A percentile compares a stretch with the other conserved stretches of the same genome.
phyloP scores from a whole-genome alignment of 1,140 invertebrate species.

The Odontomachus brunneus region DNA sequence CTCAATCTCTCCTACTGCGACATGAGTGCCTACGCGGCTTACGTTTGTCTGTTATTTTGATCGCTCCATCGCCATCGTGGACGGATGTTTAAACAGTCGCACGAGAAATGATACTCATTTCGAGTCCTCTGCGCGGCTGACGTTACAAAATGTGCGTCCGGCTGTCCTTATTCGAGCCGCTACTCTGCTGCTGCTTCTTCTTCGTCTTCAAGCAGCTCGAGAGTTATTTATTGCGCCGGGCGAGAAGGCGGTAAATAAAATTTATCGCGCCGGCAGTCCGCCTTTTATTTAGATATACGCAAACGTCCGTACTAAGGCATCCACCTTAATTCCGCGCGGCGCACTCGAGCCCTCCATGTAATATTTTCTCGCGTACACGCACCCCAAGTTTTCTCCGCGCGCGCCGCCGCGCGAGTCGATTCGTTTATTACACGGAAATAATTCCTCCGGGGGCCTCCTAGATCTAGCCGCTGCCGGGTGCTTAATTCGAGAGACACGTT shows the following conservation, averaged over 20 bases:
- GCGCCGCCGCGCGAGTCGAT: constrained; percentile 16
- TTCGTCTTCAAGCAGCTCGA: constrained; percentile 1
- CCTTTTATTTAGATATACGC: constrained; percentile 42
- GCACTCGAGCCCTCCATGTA: constrained; percentile 9
- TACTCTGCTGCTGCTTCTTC: neutral
- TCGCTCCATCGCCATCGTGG: neutral
- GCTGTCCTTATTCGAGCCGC: no score
- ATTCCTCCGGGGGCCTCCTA: constrained; percentile 49
- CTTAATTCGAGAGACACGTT: constrained; percentile 59
- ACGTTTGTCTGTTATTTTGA: neutral
- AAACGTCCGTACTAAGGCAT: constrained; percentile 25
- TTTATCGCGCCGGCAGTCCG: constrained; percentile 26
- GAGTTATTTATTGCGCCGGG: constrained; percentile 28
- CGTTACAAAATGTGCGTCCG: no score
- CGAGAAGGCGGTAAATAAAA: constrained; percentile 37
- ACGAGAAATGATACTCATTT: neutral
- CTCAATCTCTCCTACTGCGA: no score
- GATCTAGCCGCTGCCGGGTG: constrained; percentile 43
- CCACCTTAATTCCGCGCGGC: constrained; percentile 2
- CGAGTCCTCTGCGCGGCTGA: neutral
- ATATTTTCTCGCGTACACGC: constrained; percentile 33
- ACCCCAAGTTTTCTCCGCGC: neutral
- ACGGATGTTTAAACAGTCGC: neutral
- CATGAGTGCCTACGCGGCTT: no score
- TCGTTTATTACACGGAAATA: constrained; percentile 56